These are phyloP conservation scores for Molossus molossus DNA, from an alignment of 2,797 vertebrate species.

Conservation along the genomic window DNA sequence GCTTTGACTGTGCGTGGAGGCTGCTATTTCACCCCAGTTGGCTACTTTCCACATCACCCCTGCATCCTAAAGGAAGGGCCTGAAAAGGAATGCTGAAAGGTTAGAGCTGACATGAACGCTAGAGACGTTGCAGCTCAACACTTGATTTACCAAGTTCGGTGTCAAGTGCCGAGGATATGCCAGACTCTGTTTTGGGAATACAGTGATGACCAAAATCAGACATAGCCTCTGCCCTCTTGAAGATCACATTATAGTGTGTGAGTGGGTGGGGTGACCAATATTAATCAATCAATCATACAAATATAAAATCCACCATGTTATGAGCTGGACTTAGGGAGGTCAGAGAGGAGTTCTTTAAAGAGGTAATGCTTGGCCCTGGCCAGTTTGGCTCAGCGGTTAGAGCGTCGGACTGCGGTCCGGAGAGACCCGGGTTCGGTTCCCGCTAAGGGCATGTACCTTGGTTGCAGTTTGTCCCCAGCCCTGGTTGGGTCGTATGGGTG, in stretches of 20 bases:
- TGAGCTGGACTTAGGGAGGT: neutral
- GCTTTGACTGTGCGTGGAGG: neutral
- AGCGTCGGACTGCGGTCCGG: too few relatives aligned
- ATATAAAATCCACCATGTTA: neutral
- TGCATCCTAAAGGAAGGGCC: neutral
- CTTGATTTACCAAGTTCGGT: slow-evolving; percentile 17
- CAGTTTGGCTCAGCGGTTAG: too few relatives aligned
- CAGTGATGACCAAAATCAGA: slow-evolving; percentile 10
- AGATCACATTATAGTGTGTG: neutral
- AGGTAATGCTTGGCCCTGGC: neutral
- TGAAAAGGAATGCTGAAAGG: slow-evolving; percentile 37
- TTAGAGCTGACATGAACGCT: neutral
- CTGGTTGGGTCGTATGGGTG: too few relatives aligned
- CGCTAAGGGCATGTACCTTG: too few relatives aligned
- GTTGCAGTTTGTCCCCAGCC: too few relatives aligned
- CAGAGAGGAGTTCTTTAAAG: slow-evolving; percentile 37
- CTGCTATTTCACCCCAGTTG: neutral
- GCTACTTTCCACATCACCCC: neutral
- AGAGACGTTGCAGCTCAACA: neutral
- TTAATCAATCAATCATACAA: neutral
- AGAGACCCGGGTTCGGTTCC: too few relatives aligned
- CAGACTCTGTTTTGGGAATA: neutral
- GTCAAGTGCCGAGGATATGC: neutral
- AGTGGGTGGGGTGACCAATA: neutral
- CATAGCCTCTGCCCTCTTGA: neutral